These are phyloP conservation scores for Drosophila crucigera DNA, from an alignment of 2,888 invertebrate species.

Conservation along the genomic window DNA sequence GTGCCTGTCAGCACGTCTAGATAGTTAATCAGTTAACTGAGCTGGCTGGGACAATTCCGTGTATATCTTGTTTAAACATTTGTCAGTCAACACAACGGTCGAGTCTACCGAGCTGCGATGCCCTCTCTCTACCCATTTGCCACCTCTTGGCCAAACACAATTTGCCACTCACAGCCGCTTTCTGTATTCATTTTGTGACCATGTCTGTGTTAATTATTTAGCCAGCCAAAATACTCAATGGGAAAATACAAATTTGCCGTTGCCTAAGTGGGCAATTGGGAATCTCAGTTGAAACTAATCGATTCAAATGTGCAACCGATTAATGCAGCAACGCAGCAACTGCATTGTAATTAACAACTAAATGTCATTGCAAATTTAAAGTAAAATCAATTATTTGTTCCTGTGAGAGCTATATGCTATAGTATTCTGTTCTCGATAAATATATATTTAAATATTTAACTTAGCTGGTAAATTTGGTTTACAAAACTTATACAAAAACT, in stretches of 20 bases:
- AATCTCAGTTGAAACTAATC: not conserved
- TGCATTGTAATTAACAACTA: not conserved
- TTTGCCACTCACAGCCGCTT: not conserved
- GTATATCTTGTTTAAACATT: constrained; percentile 54
- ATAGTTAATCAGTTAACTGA: constrained; percentile 67
- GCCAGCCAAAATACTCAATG: not conserved
- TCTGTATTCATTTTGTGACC: not conserved
- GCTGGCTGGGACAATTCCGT: constrained; percentile 29
- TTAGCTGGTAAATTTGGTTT: not conserved
- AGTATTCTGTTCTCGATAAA: not conserved
- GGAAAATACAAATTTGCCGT: not conserved
- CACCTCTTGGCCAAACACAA: constrained; percentile 4
- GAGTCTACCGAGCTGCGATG: constrained; percentile 13
- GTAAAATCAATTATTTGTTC: not conserved
- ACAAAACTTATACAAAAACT: too few relatives aligned
- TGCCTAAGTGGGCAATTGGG: constrained; percentile 9
- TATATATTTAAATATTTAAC: not conserved
- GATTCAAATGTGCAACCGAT: not conserved
- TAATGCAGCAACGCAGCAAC: not conserved
- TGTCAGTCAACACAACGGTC: constrained; percentile 38
- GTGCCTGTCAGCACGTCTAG: constrained; percentile 65
- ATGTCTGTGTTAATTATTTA: constrained; percentile 24
- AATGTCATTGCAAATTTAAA: not conserved
- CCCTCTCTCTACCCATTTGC: not conserved
- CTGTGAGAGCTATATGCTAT: not conserved